Evolutionary conservation across 37 sponge, comb jelly and placozoan species (phyloP).

Genomic region (Agelas oroides): DNA sequence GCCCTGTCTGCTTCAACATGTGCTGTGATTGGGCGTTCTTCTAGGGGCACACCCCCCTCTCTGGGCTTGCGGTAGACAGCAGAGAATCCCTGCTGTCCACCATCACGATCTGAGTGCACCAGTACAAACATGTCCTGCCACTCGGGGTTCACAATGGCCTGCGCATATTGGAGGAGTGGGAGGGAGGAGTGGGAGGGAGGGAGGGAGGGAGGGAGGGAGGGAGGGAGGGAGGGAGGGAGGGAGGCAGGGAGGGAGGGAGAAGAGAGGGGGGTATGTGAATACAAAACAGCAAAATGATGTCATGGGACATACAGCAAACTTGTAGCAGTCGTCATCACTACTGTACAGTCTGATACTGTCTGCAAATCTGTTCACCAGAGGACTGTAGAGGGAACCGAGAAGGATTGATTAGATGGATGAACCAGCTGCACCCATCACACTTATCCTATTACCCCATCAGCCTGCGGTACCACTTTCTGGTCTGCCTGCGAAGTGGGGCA

Average conservation of each 20-base stretch:
- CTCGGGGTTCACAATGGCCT: slow-evolving; percentile 78
- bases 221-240: too few relatives aligned
- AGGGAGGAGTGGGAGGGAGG: too few relatives aligned
- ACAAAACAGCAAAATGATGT: background rate
- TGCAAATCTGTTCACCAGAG: slow-evolving; percentile 20
- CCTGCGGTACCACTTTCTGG: slow-evolving; percentile 50
- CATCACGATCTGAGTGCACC: slow-evolving; percentile 8
- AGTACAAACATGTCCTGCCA: slow-evolving; percentile 84
- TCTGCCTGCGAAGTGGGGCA: slow-evolving; percentile 22
- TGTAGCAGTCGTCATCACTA: slow-evolving; percentile 8
- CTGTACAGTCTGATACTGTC: slow-evolving; percentile 28
- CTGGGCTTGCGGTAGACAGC: slow-evolving; percentile 74
- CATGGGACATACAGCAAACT: slow-evolving; percentile 22
- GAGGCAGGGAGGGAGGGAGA: too few relatives aligned
- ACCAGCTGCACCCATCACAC: too few relatives aligned
- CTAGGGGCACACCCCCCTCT: slow-evolving; percentile 53
- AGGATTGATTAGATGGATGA: too few relatives aligned
- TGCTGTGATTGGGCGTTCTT: slow-evolving; percentile 52
- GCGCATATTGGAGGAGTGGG: too few relatives aligned
- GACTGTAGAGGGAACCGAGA: background rate
- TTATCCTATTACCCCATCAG: slow-evolving; percentile 39
- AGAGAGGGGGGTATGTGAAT: background rate
- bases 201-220: too few relatives aligned
- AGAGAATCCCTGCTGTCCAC: slow-evolving; percentile 19
- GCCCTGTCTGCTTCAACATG: slow-evolving; percentile 66